Percentiles rank a stretch among this genome's conserved stretches.
Conservation (phyloP, 2,113 vertebrate species). For the Arizona elegans region DNA sequence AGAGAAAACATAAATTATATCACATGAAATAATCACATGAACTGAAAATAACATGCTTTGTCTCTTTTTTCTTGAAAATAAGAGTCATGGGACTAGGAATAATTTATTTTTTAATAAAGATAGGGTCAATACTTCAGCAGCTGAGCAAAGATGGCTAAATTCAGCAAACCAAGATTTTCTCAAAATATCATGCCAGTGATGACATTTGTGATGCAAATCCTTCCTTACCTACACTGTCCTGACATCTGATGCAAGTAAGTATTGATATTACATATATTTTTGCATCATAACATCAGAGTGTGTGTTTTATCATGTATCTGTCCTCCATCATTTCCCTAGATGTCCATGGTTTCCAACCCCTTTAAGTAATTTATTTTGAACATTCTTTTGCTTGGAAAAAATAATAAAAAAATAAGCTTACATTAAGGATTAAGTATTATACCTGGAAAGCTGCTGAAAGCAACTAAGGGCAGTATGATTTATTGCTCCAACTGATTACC, state of each 20-base stretch:
- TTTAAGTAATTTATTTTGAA: neutral
- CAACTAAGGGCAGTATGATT: neutral
- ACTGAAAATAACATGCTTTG: neutral
- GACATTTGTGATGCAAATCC: neutral
- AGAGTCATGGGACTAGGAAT: neutral
- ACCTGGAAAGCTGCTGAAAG: neutral
- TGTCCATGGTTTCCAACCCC: neutral
- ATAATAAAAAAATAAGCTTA: neutral
- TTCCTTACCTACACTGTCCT: neutral
- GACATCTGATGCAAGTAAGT: neutral
- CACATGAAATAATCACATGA: neutral
- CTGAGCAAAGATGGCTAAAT: neutral
- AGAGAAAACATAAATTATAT: neutral
- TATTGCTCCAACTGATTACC: neutral
- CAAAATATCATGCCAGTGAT: neutral
- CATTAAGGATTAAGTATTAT: neutral
- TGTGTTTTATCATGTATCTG: neutral
- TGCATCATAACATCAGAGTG: neutral
- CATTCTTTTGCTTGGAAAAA: neutral
- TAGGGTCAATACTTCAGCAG: too few species aligned
- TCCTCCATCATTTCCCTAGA: neutral
- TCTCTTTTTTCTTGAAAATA: neutral
- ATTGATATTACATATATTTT: neutral
- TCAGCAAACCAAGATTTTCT: neutral
- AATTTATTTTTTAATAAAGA: neutral